Evolutionary conservation across 1,140 invertebrate species (phyloP).

Genomic region (Odontomachus brunneus): DNA sequence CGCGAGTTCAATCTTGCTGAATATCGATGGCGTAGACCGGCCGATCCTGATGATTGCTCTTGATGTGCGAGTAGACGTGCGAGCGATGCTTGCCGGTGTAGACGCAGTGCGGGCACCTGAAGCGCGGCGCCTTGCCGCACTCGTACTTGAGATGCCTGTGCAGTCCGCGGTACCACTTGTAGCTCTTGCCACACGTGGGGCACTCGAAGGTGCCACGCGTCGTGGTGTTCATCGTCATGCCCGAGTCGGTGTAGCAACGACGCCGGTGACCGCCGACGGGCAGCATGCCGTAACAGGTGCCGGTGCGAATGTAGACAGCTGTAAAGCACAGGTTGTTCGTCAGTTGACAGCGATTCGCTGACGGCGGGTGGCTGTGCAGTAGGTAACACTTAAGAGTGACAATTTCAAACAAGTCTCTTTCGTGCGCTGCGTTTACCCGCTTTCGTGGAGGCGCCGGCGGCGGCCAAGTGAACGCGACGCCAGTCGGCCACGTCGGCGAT

Average conservation of each 20-base stretch:
- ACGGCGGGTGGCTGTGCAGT: constrained; percentile 41
- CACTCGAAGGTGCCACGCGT: constrained; percentile 86
- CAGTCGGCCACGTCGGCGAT: too few species aligned
- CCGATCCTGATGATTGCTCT: constrained; percentile 75
- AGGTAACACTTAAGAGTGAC: constrained; percentile 58
- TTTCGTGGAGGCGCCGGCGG: not conserved
- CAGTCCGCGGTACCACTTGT: constrained; percentile 88
- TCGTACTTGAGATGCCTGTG: constrained; percentile 87
- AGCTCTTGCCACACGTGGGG: constrained; percentile 87
- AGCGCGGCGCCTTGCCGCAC: constrained; percentile 87
- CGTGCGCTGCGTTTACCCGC: not conserved
- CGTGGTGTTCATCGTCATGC: constrained; percentile 8
- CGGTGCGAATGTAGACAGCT: constrained; percentile 59
- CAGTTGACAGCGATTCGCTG: constrained; percentile 30
- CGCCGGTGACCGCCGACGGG: constrained; percentile 4
- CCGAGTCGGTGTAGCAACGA: constrained; percentile 29
- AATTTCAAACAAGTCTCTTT: constrained; percentile 32
- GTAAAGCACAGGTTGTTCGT: constrained; percentile 65
- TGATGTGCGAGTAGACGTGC: constrained; percentile 84
- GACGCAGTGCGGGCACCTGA: constrained; percentile 86
- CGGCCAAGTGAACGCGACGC: too few species aligned
- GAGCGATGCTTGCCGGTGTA: constrained; percentile 85
- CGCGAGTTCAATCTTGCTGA: constrained; percentile 43
- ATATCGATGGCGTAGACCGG: constrained; percentile 78
- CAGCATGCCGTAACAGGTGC: constrained; percentile 42